A percentile compares a stretch with the other conserved stretches of the same genome.
These are phyloP conservation scores for Xanthia togata DNA, from an alignment of 2,888 invertebrate genomes.

Conservation along the genomic window DNA sequence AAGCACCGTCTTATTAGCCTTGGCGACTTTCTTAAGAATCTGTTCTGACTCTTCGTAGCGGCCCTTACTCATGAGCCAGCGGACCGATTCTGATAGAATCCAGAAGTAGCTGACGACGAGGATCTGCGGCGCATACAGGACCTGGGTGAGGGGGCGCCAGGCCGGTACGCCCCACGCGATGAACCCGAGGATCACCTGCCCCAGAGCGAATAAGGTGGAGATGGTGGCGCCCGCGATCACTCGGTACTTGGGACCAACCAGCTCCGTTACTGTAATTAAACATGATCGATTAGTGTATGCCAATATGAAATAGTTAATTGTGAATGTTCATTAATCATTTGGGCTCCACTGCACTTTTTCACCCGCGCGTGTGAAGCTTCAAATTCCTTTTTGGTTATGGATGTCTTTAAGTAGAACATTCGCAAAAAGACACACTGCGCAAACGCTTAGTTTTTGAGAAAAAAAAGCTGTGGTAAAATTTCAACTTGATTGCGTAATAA, in stretches of 20 bases:
- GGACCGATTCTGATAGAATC: constrained; percentile 93
- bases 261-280: constrained; percentile 92
- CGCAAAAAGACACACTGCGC: no score
- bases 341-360: no score
- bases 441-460: no score
- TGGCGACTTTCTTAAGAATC: constrained; percentile 92
- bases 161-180: constrained; percentile 93
- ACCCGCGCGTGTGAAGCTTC: no score
- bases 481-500: no score
- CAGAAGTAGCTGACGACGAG: constrained; percentile 93
- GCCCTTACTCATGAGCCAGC: constrained; percentile 94
- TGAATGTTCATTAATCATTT: neutral
- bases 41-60: constrained; percentile 92
- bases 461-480: no score
- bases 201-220: constrained; percentile 93
- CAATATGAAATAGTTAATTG: neutral
- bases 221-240: constrained; percentile 94
- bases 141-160: constrained; percentile 93
- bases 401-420: no score
- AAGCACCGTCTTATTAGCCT: constrained; percentile 90
- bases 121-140: constrained; percentile 93
- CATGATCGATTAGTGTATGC: neutral
- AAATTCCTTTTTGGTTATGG: no score
- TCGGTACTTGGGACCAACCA: constrained; percentile 94
- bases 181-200: constrained; percentile 93